Evolutionary conservation across 2,113 vertebrate species (phyloP).

Genomic region (Xiphorhynchus elegans): DNA sequence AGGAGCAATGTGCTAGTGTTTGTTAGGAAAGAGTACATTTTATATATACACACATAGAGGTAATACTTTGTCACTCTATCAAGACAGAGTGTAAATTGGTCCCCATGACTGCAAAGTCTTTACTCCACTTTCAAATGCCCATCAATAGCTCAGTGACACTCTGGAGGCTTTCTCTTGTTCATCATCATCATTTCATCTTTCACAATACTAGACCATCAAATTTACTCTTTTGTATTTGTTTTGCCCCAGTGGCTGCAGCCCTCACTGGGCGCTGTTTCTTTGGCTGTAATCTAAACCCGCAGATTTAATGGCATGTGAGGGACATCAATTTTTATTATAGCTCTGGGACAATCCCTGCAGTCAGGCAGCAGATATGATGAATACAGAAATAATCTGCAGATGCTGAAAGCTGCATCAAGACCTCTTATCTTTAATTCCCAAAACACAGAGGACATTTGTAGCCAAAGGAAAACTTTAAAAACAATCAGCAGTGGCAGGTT

Average conservation of each 20-base stretch:
- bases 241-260: background rate
- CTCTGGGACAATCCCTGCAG: background rate
- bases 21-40: background rate
- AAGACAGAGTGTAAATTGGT: background rate
- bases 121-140: accelerated
- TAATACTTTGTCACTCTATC: background rate
- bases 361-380: background rate
- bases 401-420: background rate
- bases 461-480: background rate
- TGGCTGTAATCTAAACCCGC: background rate
- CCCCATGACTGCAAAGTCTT: background rate
- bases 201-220: background rate
- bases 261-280: background rate
- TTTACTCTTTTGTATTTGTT: background rate
- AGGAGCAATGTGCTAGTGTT: background rate
- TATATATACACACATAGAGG: background rate
- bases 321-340: background rate
- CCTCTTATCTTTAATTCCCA: background rate
- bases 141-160: background rate
- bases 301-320: background rate
- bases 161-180: background rate
- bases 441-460: background rate
- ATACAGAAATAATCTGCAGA: background rate
- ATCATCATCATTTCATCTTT: background rate
- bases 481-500: background rate